Evolutionary conservation across 2,888 invertebrate genomes (phyloP).

Genomic region (Caenorhabditis sp.): DNA sequence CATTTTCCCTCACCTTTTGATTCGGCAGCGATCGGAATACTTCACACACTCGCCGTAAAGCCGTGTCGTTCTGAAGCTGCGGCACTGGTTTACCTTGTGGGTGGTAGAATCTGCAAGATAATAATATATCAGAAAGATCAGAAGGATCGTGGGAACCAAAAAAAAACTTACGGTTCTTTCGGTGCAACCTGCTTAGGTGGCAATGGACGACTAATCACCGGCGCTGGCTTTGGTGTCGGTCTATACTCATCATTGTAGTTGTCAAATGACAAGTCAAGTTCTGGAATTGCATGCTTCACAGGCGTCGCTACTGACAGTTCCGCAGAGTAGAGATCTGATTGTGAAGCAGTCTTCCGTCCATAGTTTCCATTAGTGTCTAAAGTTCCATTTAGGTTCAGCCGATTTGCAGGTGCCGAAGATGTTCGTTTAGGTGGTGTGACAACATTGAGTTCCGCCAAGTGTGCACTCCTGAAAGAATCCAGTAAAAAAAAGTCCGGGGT

Average conservation of each 20-base stretch:
- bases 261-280: conserved; percentile 51
- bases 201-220: conserved; percentile 40
- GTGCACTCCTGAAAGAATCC: conserved; percentile 57
- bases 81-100: conserved; percentile 80
- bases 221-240: conserved; percentile 58
- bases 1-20: conserved; percentile 62
- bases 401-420: conserved; percentile 44
- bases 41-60: conserved; percentile 73
- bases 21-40: conserved; percentile 75
- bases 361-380: conserved; percentile 60
- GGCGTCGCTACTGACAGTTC: conserved; percentile 51
- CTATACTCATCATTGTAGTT: conserved; percentile 59
- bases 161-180: conserved; percentile 58
- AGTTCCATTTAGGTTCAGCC: conserved; percentile 56
- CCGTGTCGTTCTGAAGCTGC: conserved; percentile 76
- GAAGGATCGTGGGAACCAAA: conserved; percentile 15
- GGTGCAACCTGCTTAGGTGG: conserved; percentile 60
- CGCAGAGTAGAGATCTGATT: conserved; percentile 47
- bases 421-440: conserved; percentile 56
- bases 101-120: conserved; percentile 80
- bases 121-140: no score
- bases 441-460: conserved; percentile 61
- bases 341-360: conserved; percentile 56
- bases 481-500: no score
- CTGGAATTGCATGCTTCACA: conserved; percentile 36